phyloP scores from a whole-genome alignment of 2,888 invertebrate species.

The Tachystola acroxantha region DNA sequence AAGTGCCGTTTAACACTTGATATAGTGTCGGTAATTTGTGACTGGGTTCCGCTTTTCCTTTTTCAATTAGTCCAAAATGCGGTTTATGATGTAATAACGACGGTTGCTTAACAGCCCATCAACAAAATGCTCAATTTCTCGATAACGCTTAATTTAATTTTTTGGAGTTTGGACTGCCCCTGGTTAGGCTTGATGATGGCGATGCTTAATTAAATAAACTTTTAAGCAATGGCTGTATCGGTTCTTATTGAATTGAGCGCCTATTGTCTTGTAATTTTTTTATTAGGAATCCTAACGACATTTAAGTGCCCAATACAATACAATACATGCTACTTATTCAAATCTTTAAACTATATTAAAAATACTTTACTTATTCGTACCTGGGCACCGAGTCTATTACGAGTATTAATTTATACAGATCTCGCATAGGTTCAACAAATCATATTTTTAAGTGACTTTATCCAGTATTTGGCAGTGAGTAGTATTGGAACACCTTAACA shows the following conservation, averaged over 20 bases:
- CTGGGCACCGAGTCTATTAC: no score
- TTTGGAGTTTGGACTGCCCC: slow-evolving; percentile 28
- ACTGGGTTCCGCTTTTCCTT: slow-evolving; percentile 60
- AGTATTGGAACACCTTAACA: slow-evolving; percentile 19
- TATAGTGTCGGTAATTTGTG: slow-evolving; percentile 76
- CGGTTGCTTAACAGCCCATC: slow-evolving; percentile 41
- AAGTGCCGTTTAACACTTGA: slow-evolving; percentile 77
- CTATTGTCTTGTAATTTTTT: no score
- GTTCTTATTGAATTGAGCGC: no score
- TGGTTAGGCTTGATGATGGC: slow-evolving; percentile 20
- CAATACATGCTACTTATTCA: no score
- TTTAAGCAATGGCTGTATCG: slow-evolving; percentile 8
- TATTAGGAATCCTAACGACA: no score
- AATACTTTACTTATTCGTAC: no score
- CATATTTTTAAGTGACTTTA: no score
- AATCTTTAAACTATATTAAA: no score
- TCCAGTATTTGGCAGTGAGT: no score
- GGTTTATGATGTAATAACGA: slow-evolving; percentile 55
- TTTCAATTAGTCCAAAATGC: slow-evolving; percentile 73
- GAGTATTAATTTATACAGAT: no score
- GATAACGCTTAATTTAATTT: slow-evolving; percentile 36
- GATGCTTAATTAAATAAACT: slow-evolving; percentile 23
- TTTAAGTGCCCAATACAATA: no score
- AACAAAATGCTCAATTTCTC: slow-evolving; percentile 32
- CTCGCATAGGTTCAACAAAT: no score